Base-by-base conservation (phyloP, 2,888 invertebrate genomes). In the Phymatocera aterrima region DNA sequence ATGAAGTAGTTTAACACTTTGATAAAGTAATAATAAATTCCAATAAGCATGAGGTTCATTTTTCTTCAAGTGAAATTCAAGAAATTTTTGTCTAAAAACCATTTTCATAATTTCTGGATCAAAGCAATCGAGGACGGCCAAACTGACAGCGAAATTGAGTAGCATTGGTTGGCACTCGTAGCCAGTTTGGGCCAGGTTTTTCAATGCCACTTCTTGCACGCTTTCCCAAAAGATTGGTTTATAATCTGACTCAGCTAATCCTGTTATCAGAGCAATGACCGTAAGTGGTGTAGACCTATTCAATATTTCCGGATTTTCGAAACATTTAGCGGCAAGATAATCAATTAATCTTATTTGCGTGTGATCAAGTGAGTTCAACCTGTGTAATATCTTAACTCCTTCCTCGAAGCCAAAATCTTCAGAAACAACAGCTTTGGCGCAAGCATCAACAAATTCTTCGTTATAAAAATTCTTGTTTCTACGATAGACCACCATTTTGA, bases 81-180 rank as follows among this genome's bases (percentile, higher is more conserved):
- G 85, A 82, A 92, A 93, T 0, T 91, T 89, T 24, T 91, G 86
- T 0, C 91, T 91, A 80, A 95, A 94, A 18, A 93, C 90, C 80
- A 89, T 91, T 0, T 88, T 84, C 0, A 95, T 85, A 1, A 95
- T 82, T 51, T 90, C 91, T 21, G 92, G 91, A 60, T 93, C 92
- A 83, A 93, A 95, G 83, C 92, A 91, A 54, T 93, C 93, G 15
- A 95, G 88, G 0, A 93, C 91, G 1, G 93, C 92, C 77, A 95
- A 88, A 80, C 94, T 92, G 0, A 93, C 82, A 24, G 93, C 92
- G 68, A 94, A 86, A 84, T 92, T 92, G 0, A 93, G 84, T 0
- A 93, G 92, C 31, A 93, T 79, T 0, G 92, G 90, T 12, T 85
- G 86, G 80, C 79, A 77, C 21, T 77, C 61, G 12, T 28, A 74